Conservation (phyloP, 1,140 invertebrate species). For the Drosophila pruinosa region DNA sequence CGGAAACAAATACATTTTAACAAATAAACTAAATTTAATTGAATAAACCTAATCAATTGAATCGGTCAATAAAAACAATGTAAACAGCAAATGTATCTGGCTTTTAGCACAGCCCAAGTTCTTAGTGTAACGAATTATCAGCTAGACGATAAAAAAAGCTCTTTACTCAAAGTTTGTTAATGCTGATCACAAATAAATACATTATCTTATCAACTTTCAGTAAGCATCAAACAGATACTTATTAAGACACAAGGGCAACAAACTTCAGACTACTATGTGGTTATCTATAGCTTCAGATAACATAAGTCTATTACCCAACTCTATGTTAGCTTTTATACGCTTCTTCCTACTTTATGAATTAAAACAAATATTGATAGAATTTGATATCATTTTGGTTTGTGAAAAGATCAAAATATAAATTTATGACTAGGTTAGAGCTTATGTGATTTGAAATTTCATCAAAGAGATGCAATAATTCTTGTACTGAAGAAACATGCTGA, state of each 20-base stretch:
- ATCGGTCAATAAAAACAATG: too few relatives aligned
- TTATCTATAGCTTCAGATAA: background rate
- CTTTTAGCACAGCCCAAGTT: too few relatives aligned
- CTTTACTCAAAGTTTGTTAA: background rate
- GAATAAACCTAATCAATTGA: too few relatives aligned
- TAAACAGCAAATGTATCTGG: too few relatives aligned
- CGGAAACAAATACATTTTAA: too few relatives aligned
- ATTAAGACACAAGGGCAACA: background rate
- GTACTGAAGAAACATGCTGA: too few relatives aligned
- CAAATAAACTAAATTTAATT: too few relatives aligned
- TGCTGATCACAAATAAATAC: background rate
- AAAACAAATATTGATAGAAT: background rate
- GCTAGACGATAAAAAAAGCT: background rate
- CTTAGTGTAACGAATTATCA: too few relatives aligned
- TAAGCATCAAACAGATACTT: background rate
- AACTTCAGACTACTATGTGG: background rate
- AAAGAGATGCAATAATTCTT: too few relatives aligned
- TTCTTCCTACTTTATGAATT: background rate
- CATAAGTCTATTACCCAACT: background rate
- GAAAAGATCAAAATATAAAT: too few relatives aligned
- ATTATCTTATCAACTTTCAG: background rate
- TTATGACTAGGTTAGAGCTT: too few relatives aligned
- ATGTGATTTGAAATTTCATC: constrained; percentile 13
- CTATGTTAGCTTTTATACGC: background rate
- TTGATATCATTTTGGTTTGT: too few relatives aligned